phyloP scores from a whole-genome alignment of 2,797 vertebrate genomes.

The Rhinatrema bivittatum region DNA sequence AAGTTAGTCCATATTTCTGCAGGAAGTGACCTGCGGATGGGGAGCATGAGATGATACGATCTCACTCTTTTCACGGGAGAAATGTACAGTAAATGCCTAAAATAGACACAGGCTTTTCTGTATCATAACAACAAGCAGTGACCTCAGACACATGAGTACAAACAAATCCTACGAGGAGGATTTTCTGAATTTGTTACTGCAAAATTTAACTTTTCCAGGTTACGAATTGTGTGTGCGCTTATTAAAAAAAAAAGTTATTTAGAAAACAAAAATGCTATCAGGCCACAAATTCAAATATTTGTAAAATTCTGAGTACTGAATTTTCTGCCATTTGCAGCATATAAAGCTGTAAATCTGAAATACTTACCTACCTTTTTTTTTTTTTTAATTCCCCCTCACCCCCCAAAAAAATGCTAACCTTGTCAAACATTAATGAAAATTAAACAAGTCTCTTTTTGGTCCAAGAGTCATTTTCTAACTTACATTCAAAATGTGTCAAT shows the following conservation, averaged over 20 bases:
- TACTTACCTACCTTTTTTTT: slow-evolving; percentile 57
- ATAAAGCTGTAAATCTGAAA: slow-evolving; percentile 37
- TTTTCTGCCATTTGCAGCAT: slow-evolving; percentile 60
- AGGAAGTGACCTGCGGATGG: slow-evolving; percentile 99
- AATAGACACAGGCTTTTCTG: slow-evolving; percentile 99
- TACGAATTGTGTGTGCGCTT: too few species aligned
- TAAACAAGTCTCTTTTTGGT: too few species aligned
- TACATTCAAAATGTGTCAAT: too few species aligned
- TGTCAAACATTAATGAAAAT: slow-evolving; percentile 26
- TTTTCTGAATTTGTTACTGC: slow-evolving; percentile 56
- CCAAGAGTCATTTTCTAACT: too few species aligned
- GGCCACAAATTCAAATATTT: slow-evolving; percentile 45
- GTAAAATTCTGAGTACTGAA: slow-evolving; percentile 60
- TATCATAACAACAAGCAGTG: slow-evolving; percentile 98
- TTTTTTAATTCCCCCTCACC: too few species aligned
- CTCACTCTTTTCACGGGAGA: slow-evolving; percentile 98
- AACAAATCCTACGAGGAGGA: slow-evolving; percentile 63
- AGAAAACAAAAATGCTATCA: slow-evolving; percentile 41
- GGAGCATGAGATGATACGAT: slow-evolving; percentile 97
- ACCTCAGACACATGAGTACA: slow-evolving; percentile 74
- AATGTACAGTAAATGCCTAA: slow-evolving; percentile 99
- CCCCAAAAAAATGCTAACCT: slow-evolving; percentile 54
- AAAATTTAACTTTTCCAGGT: slow-evolving; percentile 53
- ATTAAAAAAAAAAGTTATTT: slow-evolving; percentile 25
- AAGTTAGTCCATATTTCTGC: slow-evolving; percentile 99